Percentiles rank a stretch among this genome's conserved stretches.
Conservation (phyloP, 2,888 invertebrate species). For the Lithosia quadra region DNA sequence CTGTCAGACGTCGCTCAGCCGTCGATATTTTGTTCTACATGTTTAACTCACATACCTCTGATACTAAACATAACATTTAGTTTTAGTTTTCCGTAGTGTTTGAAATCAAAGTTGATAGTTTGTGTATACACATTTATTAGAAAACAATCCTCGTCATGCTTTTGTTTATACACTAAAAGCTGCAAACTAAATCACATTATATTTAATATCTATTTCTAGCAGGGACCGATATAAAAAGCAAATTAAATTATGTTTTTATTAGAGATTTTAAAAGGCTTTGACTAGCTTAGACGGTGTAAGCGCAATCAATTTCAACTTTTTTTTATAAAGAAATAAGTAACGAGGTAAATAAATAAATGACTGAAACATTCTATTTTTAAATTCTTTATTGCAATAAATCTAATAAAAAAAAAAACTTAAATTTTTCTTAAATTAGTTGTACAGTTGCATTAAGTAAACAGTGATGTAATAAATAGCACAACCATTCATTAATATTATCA, state of each 20-base stretch:
- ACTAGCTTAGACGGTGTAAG: not conserved
- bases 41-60: not conserved
- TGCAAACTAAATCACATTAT: constrained; percentile 54
- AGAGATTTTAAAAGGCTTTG: not conserved
- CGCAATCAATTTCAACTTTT: not conserved
- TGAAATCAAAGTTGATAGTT: constrained; percentile 15
- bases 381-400: not conserved
- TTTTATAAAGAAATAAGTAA: too few relatives aligned
- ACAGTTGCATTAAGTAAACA: not conserved
- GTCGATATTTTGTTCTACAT: not conserved
- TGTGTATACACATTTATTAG: constrained; percentile 1
- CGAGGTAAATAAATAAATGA: too few relatives aligned
- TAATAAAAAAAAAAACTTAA: not conserved
- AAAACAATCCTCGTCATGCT: constrained; percentile 28
- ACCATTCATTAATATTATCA: not conserved
- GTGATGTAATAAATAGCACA: not conserved
- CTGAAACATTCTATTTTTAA: not conserved
- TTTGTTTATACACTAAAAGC: constrained; percentile 49
- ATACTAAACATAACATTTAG: constrained; percentile 5
- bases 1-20: too few relatives aligned
- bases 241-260: not conserved
- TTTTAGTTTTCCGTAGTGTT: constrained; percentile 12
- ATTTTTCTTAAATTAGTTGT: not conserved
- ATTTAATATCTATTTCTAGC: constrained; percentile 17
- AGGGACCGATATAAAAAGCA: not conserved